These are phyloP conservation scores for Drosophila ohnishii DNA, from an alignment of 1,140 invertebrate species.

Conservation along the genomic window DNA sequence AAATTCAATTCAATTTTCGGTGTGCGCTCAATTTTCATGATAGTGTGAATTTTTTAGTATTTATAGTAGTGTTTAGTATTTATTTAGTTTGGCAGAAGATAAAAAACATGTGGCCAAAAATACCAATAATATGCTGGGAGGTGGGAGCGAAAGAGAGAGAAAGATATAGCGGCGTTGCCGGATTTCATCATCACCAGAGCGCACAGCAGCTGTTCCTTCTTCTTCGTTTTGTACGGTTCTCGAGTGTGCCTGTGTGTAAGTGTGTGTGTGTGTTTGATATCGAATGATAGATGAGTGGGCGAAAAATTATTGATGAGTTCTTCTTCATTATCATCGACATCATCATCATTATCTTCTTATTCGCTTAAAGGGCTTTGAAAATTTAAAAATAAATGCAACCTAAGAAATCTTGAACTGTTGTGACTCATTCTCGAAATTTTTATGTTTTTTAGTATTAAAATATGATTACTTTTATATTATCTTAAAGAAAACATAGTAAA, in stretches of 20 bases:
- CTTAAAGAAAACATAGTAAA: conserved; percentile 3
- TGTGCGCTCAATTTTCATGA: conserved; percentile 55
- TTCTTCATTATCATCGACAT: conserved; percentile 7
- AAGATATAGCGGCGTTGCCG: conserved; percentile 25
- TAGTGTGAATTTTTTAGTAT: conserved; percentile 72
- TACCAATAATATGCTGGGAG: conserved; percentile 2
- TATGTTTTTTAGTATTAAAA: neutral
- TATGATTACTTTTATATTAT: neutral
- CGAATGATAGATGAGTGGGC: conserved; percentile 47
- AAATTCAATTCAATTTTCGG: conserved; percentile 68
- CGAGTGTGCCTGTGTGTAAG: conserved; percentile 4
- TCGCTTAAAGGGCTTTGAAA: conserved; percentile 19
- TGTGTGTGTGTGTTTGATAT: conserved; percentile 18
- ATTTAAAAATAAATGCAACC: conserved; percentile 3
- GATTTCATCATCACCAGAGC: conserved; percentile 6
- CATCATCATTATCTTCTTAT: conserved; percentile 9
- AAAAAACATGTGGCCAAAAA: conserved; percentile 40
- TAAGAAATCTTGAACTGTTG: neutral
- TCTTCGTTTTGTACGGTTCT: conserved; percentile 4
- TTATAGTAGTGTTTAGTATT: conserved; percentile 21
- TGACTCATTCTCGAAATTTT: neutral
- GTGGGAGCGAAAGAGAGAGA: conserved; percentile 1
- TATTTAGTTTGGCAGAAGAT: neutral
- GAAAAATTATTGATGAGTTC: conserved; percentile 46
- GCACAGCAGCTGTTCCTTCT: conserved; percentile 19